phyloP scores from a whole-genome alignment of 64 coral and sea anemone species.

The Pachyseris speciosa region DNA sequence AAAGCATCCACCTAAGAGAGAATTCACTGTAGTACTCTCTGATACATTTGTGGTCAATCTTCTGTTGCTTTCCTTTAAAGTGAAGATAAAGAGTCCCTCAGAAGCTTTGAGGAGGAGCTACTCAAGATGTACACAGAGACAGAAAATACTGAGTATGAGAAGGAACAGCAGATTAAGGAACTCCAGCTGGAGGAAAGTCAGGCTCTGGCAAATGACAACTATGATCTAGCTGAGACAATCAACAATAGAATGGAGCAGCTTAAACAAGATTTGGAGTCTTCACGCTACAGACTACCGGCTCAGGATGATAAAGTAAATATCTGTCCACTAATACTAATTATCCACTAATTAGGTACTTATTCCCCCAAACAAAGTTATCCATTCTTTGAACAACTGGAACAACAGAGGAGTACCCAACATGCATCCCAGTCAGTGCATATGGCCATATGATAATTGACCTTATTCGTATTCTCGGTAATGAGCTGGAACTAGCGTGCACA shows the following conservation, averaged over 20 bases:
- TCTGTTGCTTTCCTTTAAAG: not conserved
- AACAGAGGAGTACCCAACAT: too few species aligned
- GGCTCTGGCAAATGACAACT: constrained; percentile 69
- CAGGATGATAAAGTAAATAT: constrained; percentile 46
- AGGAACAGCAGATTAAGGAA: constrained; percentile 22
- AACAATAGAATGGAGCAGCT: constrained; percentile 43
- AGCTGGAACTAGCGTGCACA: too few species aligned
- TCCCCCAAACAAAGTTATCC: too few species aligned
- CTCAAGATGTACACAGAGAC: constrained; percentile 26
- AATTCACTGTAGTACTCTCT: too few species aligned
- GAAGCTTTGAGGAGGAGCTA: constrained; percentile 29
- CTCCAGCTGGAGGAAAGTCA: constrained; percentile 39
- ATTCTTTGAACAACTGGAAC: too few species aligned
- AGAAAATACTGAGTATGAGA: not conserved
- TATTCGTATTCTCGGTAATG: too few species aligned
- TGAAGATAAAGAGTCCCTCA: constrained; percentile 28
- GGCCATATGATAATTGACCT: too few species aligned
- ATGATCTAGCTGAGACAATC: constrained; percentile 70
- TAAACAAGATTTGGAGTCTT: constrained; percentile 29
- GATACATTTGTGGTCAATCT: not conserved
- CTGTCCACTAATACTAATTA: not conserved
- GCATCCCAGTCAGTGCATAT: too few species aligned
- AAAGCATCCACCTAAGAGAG: too few species aligned
- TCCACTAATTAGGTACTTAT: too few species aligned
- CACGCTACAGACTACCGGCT: constrained; percentile 49